A percentile compares a stretch with the other conserved stretches of the same genome.
phyloP scores from a whole-genome alignment of 35 echinoderm and acorn worm genomes.

The Lytechinus variegatus region DNA sequence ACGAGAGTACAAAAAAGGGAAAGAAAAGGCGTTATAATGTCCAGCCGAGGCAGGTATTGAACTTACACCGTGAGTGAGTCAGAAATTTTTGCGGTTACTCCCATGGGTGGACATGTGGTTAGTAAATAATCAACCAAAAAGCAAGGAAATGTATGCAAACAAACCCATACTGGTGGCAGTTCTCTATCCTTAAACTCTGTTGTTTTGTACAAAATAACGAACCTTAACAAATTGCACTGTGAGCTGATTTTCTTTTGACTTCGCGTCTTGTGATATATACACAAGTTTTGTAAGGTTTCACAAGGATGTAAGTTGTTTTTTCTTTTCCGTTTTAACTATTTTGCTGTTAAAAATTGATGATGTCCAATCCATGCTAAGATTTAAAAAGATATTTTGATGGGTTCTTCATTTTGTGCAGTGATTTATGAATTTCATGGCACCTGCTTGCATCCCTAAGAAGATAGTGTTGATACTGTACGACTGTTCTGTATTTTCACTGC shows the following conservation, averaged over 20 bases:
- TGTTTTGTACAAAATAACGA: too few species aligned
- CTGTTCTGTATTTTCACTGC: neutral
- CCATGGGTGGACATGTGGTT: neutral
- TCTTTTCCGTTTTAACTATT: neutral
- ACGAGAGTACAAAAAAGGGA: too few species aligned
- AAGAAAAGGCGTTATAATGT: too few species aligned
- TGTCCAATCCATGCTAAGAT: too few species aligned
- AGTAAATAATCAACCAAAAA: neutral
- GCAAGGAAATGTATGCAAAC: neutral
- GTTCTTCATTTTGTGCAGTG: too few species aligned
- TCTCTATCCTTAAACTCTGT: too few species aligned
- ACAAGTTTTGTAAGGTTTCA: neutral
- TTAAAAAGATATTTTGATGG: too few species aligned
- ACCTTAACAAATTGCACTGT: neutral
- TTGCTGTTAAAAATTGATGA: too few species aligned
- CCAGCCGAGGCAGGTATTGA: neutral
- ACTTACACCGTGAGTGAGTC: neutral
- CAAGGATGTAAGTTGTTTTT: neutral
- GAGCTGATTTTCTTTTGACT: neutral
- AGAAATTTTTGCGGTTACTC: constrained; percentile 11
- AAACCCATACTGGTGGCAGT: neutral
- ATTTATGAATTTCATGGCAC: too few species aligned
- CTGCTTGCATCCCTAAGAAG: too few species aligned
- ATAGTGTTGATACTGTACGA: neutral
- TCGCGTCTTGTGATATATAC: neutral